phyloP scores from a whole-genome alignment of 2,113 vertebrate genomes.

The Scolopax mira region DNA sequence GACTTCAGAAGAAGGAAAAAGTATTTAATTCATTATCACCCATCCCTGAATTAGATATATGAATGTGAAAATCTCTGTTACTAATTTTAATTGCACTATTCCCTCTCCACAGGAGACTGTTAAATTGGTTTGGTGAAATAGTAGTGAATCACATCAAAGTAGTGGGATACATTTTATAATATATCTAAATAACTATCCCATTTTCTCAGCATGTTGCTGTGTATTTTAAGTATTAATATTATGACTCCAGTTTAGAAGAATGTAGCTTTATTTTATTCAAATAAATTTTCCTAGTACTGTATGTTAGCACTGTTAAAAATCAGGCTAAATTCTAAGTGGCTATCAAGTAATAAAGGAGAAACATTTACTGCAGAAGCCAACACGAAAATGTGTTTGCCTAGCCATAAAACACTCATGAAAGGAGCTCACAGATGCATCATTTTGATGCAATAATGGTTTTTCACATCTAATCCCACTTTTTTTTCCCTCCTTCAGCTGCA shows the following conservation, averaged over 20 bases:
- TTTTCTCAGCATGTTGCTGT: slow-evolving; percentile 83
- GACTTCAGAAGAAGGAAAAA: slow-evolving; percentile 75
- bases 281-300: slow-evolving; percentile 77
- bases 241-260: slow-evolving; percentile 79
- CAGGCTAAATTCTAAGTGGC: slow-evolving; percentile 80
- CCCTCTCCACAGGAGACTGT: slow-evolving; percentile 80
- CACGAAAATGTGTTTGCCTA: slow-evolving; percentile 72
- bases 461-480: slow-evolving; percentile 72
- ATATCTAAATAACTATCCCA: slow-evolving; percentile 87
- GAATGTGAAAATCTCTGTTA: slow-evolving; percentile 83
- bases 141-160: slow-evolving; percentile 83
- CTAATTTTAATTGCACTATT: slow-evolving; percentile 86
- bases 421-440: slow-evolving; percentile 76
- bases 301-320: slow-evolving; percentile 79
- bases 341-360: slow-evolving; percentile 81
- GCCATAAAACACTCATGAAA: slow-evolving; percentile 79
- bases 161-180: slow-evolving; percentile 81
- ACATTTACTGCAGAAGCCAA: slow-evolving; percentile 77
- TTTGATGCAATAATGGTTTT: slow-evolving; percentile 77
- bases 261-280: slow-evolving; percentile 77
- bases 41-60: slow-evolving; percentile 78
- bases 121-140: slow-evolving; percentile 83
- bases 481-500: slow-evolving; percentile 46
- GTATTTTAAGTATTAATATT: slow-evolving; percentile 85
- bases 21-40: slow-evolving; percentile 82